A percentile compares a stretch with the other conserved stretches of the same genome.
Evolutionary conservation across 2,888 invertebrate genomes (phyloP).

Genomic region (Campopleginae sp.): DNA sequence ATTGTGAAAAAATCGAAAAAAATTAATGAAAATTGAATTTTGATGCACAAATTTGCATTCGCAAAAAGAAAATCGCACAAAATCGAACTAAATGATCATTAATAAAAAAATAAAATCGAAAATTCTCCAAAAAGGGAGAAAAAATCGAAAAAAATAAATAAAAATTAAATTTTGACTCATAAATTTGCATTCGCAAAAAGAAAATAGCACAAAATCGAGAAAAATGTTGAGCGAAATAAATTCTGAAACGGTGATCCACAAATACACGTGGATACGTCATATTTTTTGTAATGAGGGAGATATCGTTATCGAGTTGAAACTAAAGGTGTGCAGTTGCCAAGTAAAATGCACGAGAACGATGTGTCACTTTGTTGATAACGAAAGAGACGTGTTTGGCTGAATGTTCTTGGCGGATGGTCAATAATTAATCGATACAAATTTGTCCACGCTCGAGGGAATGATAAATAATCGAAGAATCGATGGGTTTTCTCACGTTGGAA

Average conservation of each 20-base stretch:
- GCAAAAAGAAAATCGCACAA: background rate
- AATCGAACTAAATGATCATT: too few relatives aligned
- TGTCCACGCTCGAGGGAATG: too few relatives aligned
- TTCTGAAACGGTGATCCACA: background rate
- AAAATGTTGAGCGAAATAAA: background rate
- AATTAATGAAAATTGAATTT: too few relatives aligned
- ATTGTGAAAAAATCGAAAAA: background rate
- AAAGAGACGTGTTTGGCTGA: background rate
- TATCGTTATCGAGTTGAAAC: conserved; percentile 2
- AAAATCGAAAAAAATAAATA: background rate
- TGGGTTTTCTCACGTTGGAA: background rate
- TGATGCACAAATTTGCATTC: too few relatives aligned
- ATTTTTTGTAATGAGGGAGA: background rate
- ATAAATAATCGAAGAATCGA: background rate
- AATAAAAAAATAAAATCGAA: too few relatives aligned
- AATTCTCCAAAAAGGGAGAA: background rate
- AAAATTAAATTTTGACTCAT: too few relatives aligned
- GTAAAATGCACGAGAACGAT: background rate
- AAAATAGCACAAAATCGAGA: too few relatives aligned
- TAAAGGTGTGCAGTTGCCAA: background rate
- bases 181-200: background rate
- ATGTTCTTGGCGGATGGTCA: background rate
- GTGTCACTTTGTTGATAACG: background rate
- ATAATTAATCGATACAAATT: background rate
- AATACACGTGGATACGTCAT: background rate